Conservation (phyloP, 2,888 invertebrate species). For the Deilephila elpenor region DNA sequence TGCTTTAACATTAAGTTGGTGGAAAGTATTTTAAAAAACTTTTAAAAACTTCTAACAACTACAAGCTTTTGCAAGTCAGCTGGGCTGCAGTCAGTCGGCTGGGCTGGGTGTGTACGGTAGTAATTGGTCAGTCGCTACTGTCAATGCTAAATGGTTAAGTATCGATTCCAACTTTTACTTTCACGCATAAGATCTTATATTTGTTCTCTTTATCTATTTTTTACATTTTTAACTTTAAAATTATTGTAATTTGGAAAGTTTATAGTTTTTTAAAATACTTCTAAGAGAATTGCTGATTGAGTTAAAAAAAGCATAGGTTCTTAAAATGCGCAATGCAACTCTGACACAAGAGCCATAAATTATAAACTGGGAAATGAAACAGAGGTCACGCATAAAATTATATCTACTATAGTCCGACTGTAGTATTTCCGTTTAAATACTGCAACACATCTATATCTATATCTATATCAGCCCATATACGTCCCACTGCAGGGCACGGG, state of each 20-base stretch:
- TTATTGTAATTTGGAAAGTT: too few species aligned
- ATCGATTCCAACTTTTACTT: neutral
- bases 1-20: too few species aligned
- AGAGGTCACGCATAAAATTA: neutral
- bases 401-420: neutral
- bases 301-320: too few species aligned
- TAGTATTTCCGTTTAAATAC: neutral
- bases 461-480: too few species aligned
- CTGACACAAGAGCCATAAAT: neutral
- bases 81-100: too few species aligned
- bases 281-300: too few species aligned
- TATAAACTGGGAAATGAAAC: slow-evolving; percentile 5
- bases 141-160: neutral
- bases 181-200: neutral
- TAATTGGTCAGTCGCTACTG: neutral
- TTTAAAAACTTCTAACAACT: slow-evolving; percentile 8
- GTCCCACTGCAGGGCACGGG: too few species aligned
- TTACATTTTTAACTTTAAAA: too few species aligned
- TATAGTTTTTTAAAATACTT: too few species aligned
- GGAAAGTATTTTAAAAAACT: neutral
- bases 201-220: too few species aligned
- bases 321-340: neutral
- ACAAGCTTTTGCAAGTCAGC: neutral
- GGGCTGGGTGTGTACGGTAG: too few species aligned
- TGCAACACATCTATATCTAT: neutral